Evolutionary conservation across 2,888 invertebrate species (phyloP).

Genomic region (Pharmacophagus antenor): DNA sequence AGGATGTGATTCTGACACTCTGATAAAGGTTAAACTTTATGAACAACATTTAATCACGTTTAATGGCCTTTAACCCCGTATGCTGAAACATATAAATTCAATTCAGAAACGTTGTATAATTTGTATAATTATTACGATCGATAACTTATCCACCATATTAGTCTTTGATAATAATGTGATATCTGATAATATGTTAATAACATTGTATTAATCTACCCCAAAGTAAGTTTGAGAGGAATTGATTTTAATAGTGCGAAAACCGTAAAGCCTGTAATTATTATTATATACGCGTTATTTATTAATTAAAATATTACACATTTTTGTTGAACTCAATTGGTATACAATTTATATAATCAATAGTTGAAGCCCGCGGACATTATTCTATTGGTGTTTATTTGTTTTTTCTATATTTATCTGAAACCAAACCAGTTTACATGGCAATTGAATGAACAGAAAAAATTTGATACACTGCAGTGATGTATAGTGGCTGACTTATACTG

Average conservation of each 20-base stretch:
- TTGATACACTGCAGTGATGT: no score
- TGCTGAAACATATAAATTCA: not conserved
- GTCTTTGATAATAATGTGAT: not conserved
- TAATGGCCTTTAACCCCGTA: not conserved
- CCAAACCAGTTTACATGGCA: no score
- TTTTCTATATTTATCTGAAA: no score
- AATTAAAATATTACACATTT: not conserved
- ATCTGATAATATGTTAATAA: not conserved
- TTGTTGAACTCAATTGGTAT: not conserved
- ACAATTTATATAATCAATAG: no score
- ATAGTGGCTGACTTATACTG: no score
- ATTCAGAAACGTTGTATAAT: not conserved
- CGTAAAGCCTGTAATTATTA: not conserved
- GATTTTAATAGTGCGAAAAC: conserved; percentile 13
- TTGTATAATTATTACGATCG: not conserved
- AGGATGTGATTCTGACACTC: no score
- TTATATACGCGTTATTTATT: not conserved
- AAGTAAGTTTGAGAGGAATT: conserved; percentile 24
- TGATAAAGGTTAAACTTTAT: no score
- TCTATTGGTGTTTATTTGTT: no score
- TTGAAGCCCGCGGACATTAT: no score
- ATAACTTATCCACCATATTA: not conserved
- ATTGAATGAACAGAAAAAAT: no score
- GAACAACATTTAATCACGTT: no score
- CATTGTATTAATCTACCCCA: not conserved